Conservation (phyloP, 2,888 invertebrate genomes). For the Pardosa pseudoannulata region DNA sequence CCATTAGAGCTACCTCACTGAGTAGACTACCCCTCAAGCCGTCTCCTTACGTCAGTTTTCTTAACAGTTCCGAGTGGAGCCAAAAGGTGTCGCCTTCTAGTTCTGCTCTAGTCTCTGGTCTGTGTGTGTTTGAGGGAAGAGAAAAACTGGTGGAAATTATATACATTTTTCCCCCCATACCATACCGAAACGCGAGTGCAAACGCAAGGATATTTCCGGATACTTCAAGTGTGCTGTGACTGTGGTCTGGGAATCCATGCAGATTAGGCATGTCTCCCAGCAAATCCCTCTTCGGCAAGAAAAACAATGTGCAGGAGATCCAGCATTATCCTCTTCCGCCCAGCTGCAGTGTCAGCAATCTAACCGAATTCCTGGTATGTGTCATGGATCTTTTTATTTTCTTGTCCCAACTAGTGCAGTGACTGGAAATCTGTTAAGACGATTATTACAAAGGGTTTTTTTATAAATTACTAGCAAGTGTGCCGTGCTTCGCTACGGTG, state of each 20-base stretch:
- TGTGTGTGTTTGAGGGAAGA: not conserved
- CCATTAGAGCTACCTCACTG: too few relatives aligned
- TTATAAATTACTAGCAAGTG: too few relatives aligned
- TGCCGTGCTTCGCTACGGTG: too few relatives aligned
- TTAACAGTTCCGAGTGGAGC: constrained; percentile 23
- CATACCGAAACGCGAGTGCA: not conserved
- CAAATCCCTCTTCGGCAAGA: constrained; percentile 34
- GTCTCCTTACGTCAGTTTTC: constrained; percentile 40
- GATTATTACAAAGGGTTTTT: too few relatives aligned
- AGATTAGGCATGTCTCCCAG: constrained; percentile 27
- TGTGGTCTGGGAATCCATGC: not conserved
- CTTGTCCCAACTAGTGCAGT: too few relatives aligned
- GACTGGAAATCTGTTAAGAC: too few relatives aligned
- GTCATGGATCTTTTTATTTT: constrained; percentile 8
- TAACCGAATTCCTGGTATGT: constrained; percentile 61
- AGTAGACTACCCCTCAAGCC: constrained; percentile 10
- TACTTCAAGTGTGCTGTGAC: not conserved
- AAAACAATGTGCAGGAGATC: not conserved
- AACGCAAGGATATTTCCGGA: too few relatives aligned
- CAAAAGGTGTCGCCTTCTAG: constrained; percentile 60
- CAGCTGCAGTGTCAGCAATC: constrained; percentile 53
- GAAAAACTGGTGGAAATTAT: not conserved
- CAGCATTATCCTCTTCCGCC: constrained; percentile 50
- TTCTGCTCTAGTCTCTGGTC: not conserved
- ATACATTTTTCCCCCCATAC: not conserved